Evolutionary conservation across 2,113 vertebrate species (phyloP), one percentile per base, ranked within the genome.

Genomic region (Perca flavescens): DNA sequence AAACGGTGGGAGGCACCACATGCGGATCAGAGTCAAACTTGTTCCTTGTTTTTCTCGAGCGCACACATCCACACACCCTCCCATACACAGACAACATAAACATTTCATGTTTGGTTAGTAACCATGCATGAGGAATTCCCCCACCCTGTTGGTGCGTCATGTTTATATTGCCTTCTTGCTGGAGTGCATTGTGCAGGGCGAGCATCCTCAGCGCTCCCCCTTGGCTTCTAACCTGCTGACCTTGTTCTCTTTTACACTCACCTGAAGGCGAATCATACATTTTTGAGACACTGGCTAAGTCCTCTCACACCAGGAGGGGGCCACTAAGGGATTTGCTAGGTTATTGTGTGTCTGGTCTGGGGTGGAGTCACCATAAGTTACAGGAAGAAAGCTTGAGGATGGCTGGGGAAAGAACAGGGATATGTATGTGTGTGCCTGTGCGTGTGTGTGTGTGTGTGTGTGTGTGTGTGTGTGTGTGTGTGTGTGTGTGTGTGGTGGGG

Each of bases 41-140:
- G 83, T 63, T 63, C 65, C 79, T 58, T 85, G 78, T 83, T 89
- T 84, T 73, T 74, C 63, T 69, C 28, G 5, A 75, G 64, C 52
- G 14, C 19, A 25, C 70, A 22, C 46, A 78, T 83, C 71, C 78
- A 79, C 84, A 74, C 82, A 78, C 79, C 73, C 66, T 79, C 81
- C 63, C 82, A 84, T 80, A 79, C 87, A 60, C 83, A 76, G 67
- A 87, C 77, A 83, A 81, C 86, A 92, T 90, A 86, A 91, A 92
- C 90, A 91, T 85, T 94, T 91, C 88, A 93, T 93, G 92, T 93
- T 91, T 90, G 68, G 91, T 86, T 91, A 64, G 88, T 87, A 77
- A 65, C 74, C 87, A 82, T 77, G 86, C 89, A 84, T 50, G 86
- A 91, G 80, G 80, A 87, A 83, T 82, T 74, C 75, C 85, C 88